These are phyloP conservation scores for Nesometra sesokonis DNA, from an alignment of 35 echinoderm and acorn worm genomes.

Conservation along the genomic window DNA sequence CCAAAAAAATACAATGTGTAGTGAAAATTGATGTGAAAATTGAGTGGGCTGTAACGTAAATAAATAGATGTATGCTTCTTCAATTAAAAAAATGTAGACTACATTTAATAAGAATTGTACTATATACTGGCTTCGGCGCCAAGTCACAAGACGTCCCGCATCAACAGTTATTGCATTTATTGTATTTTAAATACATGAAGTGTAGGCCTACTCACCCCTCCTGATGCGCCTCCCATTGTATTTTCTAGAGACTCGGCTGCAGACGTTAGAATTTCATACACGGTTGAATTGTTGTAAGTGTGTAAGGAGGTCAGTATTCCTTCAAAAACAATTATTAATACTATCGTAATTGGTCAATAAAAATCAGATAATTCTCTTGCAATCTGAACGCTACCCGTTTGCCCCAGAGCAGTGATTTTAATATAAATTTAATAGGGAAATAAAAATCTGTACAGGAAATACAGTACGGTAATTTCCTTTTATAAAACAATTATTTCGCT, in stretches of 20 bases:
- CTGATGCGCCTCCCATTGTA: slow-evolving; percentile 71
- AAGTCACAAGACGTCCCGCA: too few relatives aligned
- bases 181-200: too few relatives aligned
- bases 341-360: background rate
- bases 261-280: background rate
- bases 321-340: background rate
- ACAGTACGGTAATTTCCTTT: too few relatives aligned
- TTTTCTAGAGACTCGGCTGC: slow-evolving; percentile 22
- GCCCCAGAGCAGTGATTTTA: background rate
- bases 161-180: too few relatives aligned
- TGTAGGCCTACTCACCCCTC: slow-evolving; percentile 37
- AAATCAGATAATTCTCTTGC: background rate
- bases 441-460: too few relatives aligned
- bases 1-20: too few relatives aligned
- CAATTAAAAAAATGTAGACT: too few relatives aligned
- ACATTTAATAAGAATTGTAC: background rate
- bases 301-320: background rate
- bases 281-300: background rate
- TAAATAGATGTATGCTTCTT: too few relatives aligned
- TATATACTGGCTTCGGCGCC: background rate
- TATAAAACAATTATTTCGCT: too few relatives aligned
- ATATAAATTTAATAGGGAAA: too few relatives aligned
- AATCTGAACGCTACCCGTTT: background rate
- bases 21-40: too few relatives aligned
- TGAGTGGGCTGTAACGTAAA: too few relatives aligned